Percentiles rank a stretch among this genome's conserved stretches.
Conservation (phyloP, 1,140 invertebrate genomes). For the Orchesella cincta region DNA sequence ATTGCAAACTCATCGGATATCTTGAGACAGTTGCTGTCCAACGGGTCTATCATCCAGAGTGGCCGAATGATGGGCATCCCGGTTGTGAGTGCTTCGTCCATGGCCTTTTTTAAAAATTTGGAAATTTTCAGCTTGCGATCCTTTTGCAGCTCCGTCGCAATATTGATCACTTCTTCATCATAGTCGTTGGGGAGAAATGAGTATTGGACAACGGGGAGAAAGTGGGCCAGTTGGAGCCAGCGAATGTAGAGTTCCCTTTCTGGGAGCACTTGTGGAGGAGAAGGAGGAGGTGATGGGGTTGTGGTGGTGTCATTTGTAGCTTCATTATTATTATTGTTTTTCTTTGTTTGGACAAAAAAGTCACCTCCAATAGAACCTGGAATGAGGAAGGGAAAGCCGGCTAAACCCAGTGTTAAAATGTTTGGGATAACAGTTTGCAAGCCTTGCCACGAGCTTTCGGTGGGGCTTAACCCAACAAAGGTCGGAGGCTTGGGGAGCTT, state of each 20-base stretch:
- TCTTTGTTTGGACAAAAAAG: constrained; percentile 6
- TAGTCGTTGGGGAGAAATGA: constrained; percentile 86
- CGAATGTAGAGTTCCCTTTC: constrained; percentile 86
- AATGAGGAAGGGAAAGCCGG: constrained; percentile 88
- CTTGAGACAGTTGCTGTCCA: constrained; percentile 73
- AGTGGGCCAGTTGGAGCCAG: constrained; percentile 92
- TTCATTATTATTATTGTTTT: not conserved
- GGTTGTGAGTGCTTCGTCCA: constrained; percentile 45
- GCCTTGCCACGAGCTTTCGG: constrained; percentile 85
- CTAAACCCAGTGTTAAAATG: constrained; percentile 78
- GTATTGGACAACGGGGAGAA: constrained; percentile 88
- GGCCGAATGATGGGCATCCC: constrained; percentile 62
- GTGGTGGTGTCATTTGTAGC: not conserved
- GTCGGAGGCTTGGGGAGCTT: constrained; percentile 77
- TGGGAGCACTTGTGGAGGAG: constrained; percentile 53
- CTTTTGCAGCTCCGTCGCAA: constrained; percentile 72
- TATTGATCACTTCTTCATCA: constrained; percentile 72
- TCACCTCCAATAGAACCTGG: constrained; percentile 91
- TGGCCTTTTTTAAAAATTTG: constrained; percentile 46
- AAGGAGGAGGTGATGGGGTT: not conserved
- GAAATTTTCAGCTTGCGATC: constrained; percentile 60
- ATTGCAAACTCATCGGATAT: constrained; percentile 87
- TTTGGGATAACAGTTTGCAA: constrained; percentile 81
- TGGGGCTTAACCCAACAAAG: constrained; percentile 82
- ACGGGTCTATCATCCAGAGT: constrained; percentile 86